Conservation (phyloP, 2,113 vertebrate species). For the Seriola rivoliana region DNA sequence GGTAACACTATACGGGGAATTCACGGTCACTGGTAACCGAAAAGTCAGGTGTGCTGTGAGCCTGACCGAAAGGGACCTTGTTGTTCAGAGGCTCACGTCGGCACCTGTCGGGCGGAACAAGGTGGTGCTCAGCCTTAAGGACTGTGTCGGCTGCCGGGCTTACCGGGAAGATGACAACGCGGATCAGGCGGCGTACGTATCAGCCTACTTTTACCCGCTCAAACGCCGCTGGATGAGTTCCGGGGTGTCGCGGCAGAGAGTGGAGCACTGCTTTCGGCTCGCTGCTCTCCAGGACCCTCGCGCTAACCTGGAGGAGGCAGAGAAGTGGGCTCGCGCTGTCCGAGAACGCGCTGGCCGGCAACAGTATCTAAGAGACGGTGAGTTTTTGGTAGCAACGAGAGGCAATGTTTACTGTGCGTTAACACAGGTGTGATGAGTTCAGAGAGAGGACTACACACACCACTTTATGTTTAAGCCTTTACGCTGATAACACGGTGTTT, state of each 20-base stretch:
- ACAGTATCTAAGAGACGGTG: conserved; percentile 71
- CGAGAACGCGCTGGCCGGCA: conserved; percentile 64
- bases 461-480: too few relatives aligned
- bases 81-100: conserved; percentile 71
- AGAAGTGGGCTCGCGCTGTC: conserved; percentile 81
- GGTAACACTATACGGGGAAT: conserved; percentile 78
- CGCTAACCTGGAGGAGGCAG: conserved; percentile 81
- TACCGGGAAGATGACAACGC: conserved; percentile 59
- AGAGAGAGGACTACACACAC: neutral
- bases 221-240: conserved; percentile 75
- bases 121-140: conserved; percentile 73
- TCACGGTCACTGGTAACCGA: conserved; percentile 53
- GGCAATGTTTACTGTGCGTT: neutral
- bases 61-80: conserved; percentile 78
- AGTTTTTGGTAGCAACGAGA: conserved; percentile 35
- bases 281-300: conserved; percentile 64
- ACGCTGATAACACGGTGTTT: too few relatives aligned
- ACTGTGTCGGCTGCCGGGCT: conserved; percentile 82
- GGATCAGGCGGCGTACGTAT: conserved; percentile 76
- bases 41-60: conserved; percentile 75
- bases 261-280: conserved; percentile 81
- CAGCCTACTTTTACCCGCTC: conserved; percentile 80
- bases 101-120: conserved; percentile 70
- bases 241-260: conserved; percentile 71
- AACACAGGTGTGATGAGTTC: neutral